Conservation (phyloP, 2,888 invertebrate species). For the Axea sp. region DNA sequence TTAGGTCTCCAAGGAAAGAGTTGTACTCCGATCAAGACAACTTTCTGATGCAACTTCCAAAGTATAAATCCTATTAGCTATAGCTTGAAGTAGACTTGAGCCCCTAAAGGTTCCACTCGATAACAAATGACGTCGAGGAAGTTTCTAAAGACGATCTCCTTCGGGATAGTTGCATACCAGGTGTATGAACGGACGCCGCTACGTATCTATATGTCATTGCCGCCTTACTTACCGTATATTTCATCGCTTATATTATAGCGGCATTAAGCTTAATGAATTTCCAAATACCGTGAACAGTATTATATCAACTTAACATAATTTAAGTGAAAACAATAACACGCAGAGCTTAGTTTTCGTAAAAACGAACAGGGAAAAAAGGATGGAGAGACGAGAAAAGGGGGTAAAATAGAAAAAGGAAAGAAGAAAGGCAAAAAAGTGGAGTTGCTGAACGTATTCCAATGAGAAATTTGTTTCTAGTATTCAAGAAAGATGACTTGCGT, state of each 20-base stretch:
- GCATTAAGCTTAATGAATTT: constrained; percentile 20
- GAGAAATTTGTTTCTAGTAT: background rate
- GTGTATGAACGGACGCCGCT: constrained; percentile 35
- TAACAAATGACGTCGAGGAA: constrained; percentile 60
- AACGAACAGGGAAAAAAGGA: no score
- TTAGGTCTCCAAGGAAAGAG: constrained; percentile 44
- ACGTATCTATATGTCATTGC: constrained; percentile 23
- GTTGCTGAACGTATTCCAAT: no score
- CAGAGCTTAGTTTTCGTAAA: no score
- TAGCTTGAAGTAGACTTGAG: constrained; percentile 48
- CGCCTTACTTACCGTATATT: constrained; percentile 25
- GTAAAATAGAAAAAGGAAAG: no score
- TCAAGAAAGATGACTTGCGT: constrained; percentile 6
- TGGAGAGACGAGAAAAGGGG: no score
- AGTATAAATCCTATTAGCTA: constrained; percentile 62
- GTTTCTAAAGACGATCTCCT: constrained; percentile 60
- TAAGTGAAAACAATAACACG: no score
- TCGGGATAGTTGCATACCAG: constrained; percentile 55
- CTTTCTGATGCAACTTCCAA: constrained; percentile 51
- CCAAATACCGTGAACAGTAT: no score
- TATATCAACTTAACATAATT: no score
- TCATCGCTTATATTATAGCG: constrained; percentile 15
- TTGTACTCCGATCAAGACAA: constrained; percentile 50
- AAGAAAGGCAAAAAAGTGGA: no score
- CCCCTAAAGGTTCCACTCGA: constrained; percentile 49